Percentiles rank a stretch among this genome's conserved stretches.
These are phyloP conservation scores for Mus pahari DNA, from an alignment of 2,113 vertebrate species.

Conservation along the genomic window DNA sequence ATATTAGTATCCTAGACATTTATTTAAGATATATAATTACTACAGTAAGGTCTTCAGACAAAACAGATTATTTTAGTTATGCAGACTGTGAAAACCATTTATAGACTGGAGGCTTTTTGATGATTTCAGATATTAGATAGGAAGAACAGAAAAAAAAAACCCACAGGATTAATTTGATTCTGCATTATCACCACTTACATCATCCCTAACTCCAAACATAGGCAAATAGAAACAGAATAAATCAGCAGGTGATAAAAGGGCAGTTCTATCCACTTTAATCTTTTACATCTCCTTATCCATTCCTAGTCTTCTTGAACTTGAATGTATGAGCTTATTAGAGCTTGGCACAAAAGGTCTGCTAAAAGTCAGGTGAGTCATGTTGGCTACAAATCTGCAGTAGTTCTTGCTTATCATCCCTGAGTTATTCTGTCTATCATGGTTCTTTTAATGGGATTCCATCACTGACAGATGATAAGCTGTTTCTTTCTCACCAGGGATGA, in stretches of 20 bases:
- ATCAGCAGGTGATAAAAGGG: neutral
- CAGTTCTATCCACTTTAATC: neutral
- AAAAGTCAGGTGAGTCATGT: neutral
- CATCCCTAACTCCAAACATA: neutral
- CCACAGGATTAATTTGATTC: neutral
- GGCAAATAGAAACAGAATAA: neutral
- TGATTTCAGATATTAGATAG: neutral
- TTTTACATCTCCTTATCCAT: neutral
- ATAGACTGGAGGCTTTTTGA: neutral
- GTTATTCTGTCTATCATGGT: neutral
- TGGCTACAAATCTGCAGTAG: neutral
- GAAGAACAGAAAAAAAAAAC: neutral
- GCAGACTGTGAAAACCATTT: neutral
- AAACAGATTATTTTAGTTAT: neutral
- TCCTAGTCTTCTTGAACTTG: neutral
- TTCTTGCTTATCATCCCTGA: neutral
- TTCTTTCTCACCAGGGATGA: neutral
- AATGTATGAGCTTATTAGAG: neutral
- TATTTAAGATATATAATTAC: neutral
- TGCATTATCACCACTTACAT: neutral
- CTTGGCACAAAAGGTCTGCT: neutral
- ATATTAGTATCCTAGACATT: neutral
- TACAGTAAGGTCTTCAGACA: neutral
- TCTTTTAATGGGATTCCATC: neutral
- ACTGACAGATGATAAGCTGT: neutral